Evolutionary conservation across 2,888 invertebrate genomes (phyloP).

Genomic region (Rhogogaster chlorosoma): DNA sequence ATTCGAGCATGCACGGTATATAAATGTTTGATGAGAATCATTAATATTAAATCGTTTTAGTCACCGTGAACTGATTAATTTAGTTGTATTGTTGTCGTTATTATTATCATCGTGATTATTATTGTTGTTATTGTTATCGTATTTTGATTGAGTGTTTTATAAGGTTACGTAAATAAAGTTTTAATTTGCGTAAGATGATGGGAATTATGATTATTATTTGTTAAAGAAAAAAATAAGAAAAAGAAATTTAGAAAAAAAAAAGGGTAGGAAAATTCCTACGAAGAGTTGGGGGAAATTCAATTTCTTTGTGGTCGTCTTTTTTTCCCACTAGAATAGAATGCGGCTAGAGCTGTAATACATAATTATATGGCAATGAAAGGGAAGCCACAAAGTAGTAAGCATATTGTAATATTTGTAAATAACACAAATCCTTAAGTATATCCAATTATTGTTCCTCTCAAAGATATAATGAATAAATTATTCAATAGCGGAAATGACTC

Average conservation of each 20-base stretch:
- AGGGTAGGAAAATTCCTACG: background rate
- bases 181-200: background rate
- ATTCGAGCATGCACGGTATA: slow-evolving; percentile 24
- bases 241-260: background rate
- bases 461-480: slow-evolving; percentile 1
- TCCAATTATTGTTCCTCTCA: slow-evolving; percentile 24
- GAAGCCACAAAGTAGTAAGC: slow-evolving; percentile 18
- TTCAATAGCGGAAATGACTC: background rate
- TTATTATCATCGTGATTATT: background rate
- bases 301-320: background rate
- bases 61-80: background rate
- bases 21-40: background rate
- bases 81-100: background rate
- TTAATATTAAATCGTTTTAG: background rate
- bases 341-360: background rate
- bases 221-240: background rate
- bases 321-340: background rate
- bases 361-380: slow-evolving; percentile 3
- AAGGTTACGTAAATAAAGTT: background rate
- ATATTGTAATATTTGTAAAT: slow-evolving; percentile 27
- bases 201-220: background rate
- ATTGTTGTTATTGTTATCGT: background rate
- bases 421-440: background rate
- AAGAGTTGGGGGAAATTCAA: background rate
- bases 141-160: background rate